These are phyloP conservation scores for Nomada fucata DNA, from an alignment of 2,888 invertebrate genomes.

Conservation along the genomic window DNA sequence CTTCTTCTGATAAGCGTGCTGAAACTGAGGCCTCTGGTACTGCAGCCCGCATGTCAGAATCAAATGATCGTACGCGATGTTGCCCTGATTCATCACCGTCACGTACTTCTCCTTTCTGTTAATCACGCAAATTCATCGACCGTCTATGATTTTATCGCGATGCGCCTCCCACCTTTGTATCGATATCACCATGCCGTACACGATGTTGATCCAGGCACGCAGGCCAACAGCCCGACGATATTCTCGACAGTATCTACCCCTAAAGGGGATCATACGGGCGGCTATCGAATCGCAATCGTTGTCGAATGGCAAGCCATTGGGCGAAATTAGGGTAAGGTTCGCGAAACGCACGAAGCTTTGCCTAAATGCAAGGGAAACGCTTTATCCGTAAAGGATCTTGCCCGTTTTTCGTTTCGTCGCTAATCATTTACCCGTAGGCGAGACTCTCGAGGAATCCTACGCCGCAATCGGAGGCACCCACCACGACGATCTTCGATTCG, in stretches of 20 bases:
- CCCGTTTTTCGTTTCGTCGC: neutral
- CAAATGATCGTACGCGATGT: slow-evolving; percentile 80
- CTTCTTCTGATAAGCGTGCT: slow-evolving; percentile 35
- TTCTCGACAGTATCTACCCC: slow-evolving; percentile 85
- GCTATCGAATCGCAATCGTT: slow-evolving; percentile 82
- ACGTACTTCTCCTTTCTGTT: slow-evolving; percentile 86
- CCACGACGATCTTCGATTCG: slow-evolving; percentile 87
- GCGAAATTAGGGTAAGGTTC: slow-evolving; percentile 89
- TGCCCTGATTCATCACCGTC: slow-evolving; percentile 82
- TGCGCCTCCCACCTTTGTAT: slow-evolving; percentile 86
- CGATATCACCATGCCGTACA: slow-evolving; percentile 86
- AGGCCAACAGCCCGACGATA: slow-evolving; percentile 87
- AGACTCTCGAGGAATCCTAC: slow-evolving; percentile 87
- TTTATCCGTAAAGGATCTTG: too few species aligned
- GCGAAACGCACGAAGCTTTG: slow-evolving; percentile 87
- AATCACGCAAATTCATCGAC: neutral
- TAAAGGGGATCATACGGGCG: slow-evolving; percentile 85
- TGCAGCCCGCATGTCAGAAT: slow-evolving; percentile 79
- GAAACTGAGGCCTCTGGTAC: slow-evolving; percentile 69
- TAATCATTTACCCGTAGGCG: slow-evolving; percentile 84
- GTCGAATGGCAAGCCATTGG: slow-evolving; percentile 87
- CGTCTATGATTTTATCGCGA: neutral
- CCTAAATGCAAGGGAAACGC: slow-evolving; percentile 80
- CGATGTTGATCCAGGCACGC: slow-evolving; percentile 88
- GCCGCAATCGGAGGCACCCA: slow-evolving; percentile 88